phyloP scores from a whole-genome alignment of 2,113 vertebrate species.

The Eidolon helvum region DNA sequence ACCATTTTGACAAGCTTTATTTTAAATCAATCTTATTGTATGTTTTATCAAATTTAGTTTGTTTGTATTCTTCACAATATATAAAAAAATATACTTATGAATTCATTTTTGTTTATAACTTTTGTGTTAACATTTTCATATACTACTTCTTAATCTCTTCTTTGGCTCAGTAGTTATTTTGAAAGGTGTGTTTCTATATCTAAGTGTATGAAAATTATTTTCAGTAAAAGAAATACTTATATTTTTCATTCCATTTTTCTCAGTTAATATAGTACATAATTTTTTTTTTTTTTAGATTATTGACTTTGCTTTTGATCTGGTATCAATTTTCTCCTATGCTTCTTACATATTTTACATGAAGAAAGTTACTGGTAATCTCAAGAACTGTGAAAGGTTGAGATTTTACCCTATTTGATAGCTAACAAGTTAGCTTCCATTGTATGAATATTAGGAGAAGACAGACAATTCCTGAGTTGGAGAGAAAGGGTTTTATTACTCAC shows the following conservation, averaged over 20 bases:
- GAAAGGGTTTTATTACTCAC: background rate
- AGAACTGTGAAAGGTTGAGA: background rate
- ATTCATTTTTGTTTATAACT: background rate
- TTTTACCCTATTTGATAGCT: background rate
- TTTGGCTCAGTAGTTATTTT: background rate
- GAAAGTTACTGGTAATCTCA: background rate
- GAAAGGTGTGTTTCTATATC: background rate
- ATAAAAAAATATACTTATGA: background rate
- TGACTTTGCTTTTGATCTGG: background rate
- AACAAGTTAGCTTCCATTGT: background rate
- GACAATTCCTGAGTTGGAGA: background rate
- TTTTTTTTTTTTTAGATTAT: background rate
- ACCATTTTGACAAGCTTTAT: background rate
- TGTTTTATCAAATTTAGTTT: background rate
- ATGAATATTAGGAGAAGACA: background rate
- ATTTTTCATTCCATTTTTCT: background rate
- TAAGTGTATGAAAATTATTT: background rate
- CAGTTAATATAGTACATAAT: background rate
- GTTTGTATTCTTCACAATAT: background rate
- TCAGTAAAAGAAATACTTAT: background rate
- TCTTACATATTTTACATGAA: background rate
- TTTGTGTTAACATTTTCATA: background rate
- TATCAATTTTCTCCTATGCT: background rate
- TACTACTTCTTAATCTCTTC: background rate
- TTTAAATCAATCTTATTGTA: background rate